Conservation (phyloP, 2,888 invertebrate species). For the Agriopis marginaria region DNA sequence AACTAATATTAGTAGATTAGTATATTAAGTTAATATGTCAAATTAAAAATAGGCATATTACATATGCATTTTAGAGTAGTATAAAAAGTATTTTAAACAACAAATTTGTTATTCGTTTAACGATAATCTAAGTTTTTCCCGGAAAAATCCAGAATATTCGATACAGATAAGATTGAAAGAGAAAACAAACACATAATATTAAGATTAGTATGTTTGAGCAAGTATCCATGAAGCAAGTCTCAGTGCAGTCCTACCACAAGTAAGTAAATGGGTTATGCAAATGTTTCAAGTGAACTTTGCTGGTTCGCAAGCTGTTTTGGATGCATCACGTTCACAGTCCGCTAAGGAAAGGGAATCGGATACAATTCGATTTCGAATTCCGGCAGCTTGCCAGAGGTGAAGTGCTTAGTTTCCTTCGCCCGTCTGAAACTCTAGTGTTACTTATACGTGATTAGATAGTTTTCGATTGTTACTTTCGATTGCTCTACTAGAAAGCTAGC, state of each 20-base stretch:
- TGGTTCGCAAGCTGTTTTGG: conserved; percentile 19
- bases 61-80: no score
- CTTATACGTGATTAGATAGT: not conserved
- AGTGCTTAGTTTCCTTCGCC: conserved; percentile 18
- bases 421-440: conserved; percentile 2
- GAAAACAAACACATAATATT: no score
- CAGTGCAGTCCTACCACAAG: not conserved
- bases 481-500: not conserved
- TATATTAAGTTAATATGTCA: no score
- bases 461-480: conserved; percentile 1
- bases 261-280: conserved; percentile 61
- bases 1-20: no score
- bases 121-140: no score
- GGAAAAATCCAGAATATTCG: no score
- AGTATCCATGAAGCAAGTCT: no score
- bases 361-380: conserved; percentile 22
- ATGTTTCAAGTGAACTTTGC: conserved; percentile 48
- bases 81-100: no score
- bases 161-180: no score
- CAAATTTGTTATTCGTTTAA: no score
- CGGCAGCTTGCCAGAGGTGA: conserved; percentile 2
- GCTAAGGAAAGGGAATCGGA: conserved; percentile 27
- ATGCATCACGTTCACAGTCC: conserved; percentile 21
- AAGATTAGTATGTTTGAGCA: no score
- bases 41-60: no score